Evolutionary conservation across 2,888 invertebrate species (phyloP).

Genomic region (Tetragonula carbonaria): DNA sequence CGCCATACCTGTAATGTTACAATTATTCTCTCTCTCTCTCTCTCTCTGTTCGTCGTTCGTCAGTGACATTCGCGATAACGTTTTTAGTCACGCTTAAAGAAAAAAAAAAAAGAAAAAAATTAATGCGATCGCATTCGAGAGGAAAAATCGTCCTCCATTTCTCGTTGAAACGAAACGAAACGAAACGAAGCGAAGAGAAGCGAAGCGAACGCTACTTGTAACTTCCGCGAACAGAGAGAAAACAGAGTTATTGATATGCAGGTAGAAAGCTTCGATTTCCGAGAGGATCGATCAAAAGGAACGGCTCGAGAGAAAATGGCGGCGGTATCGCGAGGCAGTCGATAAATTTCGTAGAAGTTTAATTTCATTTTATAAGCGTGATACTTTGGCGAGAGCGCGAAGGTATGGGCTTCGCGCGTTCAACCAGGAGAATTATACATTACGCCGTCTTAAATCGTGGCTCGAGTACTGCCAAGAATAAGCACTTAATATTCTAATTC

Average conservation of each 20-base stretch:
- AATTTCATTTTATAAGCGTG: constrained; percentile 81
- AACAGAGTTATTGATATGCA: not conserved
- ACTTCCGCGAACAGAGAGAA: not conserved
- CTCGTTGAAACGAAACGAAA: not conserved
- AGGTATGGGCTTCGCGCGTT: constrained; percentile 49
- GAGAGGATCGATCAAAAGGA: constrained; percentile 47
- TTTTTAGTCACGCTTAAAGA: no score
- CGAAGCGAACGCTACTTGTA: not conserved
- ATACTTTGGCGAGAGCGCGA: constrained; percentile 78
- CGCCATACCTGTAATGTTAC: no score
- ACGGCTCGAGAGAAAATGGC: constrained; percentile 29
- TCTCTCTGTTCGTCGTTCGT: no score
- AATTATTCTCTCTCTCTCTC: no score
- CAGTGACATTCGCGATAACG: no score
- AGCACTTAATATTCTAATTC: no score
- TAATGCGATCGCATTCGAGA: not conserved
- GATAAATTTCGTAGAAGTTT: constrained; percentile 80
- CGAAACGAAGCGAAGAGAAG: not conserved
- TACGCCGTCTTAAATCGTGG: constrained; percentile 74
- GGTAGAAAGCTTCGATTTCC: constrained; percentile 30
- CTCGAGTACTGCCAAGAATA: constrained; percentile 54
- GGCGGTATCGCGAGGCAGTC: constrained; percentile 60
- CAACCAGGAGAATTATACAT: constrained; percentile 74
- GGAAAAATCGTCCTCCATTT: not conserved
- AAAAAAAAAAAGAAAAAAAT: no score